Evolutionary conservation across 2,888 invertebrate species (phyloP).

Genomic region (Neoitamus cyanurus): DNA sequence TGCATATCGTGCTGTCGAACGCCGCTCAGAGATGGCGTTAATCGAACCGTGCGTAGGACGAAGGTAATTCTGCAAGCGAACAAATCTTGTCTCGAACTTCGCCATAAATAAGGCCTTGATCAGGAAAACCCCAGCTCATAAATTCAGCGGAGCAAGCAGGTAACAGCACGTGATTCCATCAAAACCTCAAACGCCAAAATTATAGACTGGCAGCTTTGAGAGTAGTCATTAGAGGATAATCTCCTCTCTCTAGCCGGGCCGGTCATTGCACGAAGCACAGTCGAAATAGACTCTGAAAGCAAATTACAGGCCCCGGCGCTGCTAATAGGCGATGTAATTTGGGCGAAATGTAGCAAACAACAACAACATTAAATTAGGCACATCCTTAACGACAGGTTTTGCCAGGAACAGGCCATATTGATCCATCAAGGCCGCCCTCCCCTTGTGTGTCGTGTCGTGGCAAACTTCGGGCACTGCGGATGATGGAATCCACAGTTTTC

Average conservation of each 20-base stretch:
- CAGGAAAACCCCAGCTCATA: background rate
- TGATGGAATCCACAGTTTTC: conserved; percentile 24
- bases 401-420: conserved; percentile 15
- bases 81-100: background rate
- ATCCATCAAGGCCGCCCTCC: conserved; percentile 5
- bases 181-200: conserved; percentile 19
- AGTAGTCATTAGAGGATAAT: conserved; percentile 13
- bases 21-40: too few species aligned
- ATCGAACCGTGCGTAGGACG: too few species aligned
- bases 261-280: background rate
- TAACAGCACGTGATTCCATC: conserved; percentile 2
- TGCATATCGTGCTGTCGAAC: too few species aligned
- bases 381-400: conserved; percentile 32
- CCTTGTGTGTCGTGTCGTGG: background rate
- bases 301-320: conserved; percentile 22
- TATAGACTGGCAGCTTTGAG: conserved; percentile 10
- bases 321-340: conserved; percentile 34
- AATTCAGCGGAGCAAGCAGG: background rate
- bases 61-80: background rate
- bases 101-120: background rate
- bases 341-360: conserved; percentile 12
- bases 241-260: background rate
- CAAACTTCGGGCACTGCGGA: background rate
- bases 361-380: conserved; percentile 42
- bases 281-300: background rate